These are phyloP conservation scores for Dicycla oo DNA, from an alignment of 2,888 invertebrate genomes.

Conservation along the genomic window DNA sequence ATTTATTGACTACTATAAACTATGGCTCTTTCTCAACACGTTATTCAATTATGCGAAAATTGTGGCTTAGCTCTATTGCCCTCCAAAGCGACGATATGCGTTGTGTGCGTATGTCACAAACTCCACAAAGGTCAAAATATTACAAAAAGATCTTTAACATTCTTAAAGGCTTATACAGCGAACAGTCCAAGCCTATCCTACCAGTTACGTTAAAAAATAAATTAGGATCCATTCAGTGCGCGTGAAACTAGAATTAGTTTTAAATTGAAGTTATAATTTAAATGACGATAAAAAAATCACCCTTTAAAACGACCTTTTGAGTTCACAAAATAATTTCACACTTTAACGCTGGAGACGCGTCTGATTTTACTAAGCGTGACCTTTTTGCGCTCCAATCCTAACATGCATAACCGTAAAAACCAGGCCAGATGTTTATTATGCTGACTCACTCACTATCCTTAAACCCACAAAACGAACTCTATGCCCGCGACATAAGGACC, in stretches of 20 bases:
- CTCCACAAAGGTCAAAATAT: background rate
- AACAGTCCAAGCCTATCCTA: slow-evolving; percentile 12
- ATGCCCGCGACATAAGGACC: slow-evolving; percentile 43
- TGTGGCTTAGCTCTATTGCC: too few species aligned
- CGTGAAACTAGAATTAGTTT: slow-evolving; percentile 33
- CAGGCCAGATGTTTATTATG: slow-evolving; percentile 81
- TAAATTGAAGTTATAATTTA: slow-evolving; percentile 22
- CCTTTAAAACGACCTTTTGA: slow-evolving; percentile 39
- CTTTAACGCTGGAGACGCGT: slow-evolving; percentile 43
- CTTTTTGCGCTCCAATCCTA: slow-evolving; percentile 75
- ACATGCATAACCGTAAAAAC: slow-evolving; percentile 77
- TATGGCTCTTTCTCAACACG: too few species aligned
- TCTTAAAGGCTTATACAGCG: background rate
- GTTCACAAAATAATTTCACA: slow-evolving; percentile 60
- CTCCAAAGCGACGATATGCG: too few species aligned
- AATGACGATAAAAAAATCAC: slow-evolving; percentile 35
- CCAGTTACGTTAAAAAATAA: slow-evolving; percentile 31
- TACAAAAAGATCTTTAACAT: background rate
- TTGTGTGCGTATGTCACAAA: background rate
- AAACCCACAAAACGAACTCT: slow-evolving; percentile 63
- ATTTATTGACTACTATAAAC: too few species aligned
- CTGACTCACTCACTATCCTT: slow-evolving; percentile 83
- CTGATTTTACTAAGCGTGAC: slow-evolving; percentile 66
- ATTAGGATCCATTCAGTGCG: slow-evolving; percentile 27
- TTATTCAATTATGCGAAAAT: too few species aligned